Evolutionary conservation across 2,113 vertebrate genomes (phyloP), one percentile per base, ranked within the genome.

Genomic region (Lasiurus borealis): DNA sequence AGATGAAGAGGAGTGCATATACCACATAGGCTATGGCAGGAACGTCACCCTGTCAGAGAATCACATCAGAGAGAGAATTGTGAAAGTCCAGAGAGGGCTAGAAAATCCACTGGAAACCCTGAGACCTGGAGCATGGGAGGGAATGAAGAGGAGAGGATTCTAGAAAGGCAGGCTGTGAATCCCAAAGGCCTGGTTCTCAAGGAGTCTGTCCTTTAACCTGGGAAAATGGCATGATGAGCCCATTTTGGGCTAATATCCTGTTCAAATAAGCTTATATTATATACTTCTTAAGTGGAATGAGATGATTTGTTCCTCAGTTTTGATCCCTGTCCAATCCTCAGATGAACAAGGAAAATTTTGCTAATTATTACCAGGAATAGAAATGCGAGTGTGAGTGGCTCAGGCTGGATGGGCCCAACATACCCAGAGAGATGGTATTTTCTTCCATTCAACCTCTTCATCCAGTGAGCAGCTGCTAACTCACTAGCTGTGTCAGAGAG

Each of bases 401-500:
- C 23, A 27, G 80, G 52, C 84, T 94, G 92, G 84, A 93, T 48
- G 27, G 80, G 48, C 81, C 76, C 85, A 71, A 78, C 59, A 77
- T 15, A 84, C 75, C 66, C 59, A 27, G 84, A 80, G 57, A 91
- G 50, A 91, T 0, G 52, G 34, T 46, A 29, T 36, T 88, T 94
- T 90, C 76, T 85, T 91, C 71, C 75, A 85, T 82, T 66, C 72
- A 36, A 73, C 66, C 48, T 40, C 81, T 86, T 80, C 48, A 85
- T 77, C 88, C 90, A 77, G 68, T 0, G 29, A 95, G 90, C 96
- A 96, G 97, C 92, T 95, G 77, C 88, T 96, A 81, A 82, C 40
- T 34, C 40, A 36, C 72, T 44, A 31, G 86, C 31, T 5, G 90
- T n/a, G 96, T 84, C 95, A 96, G 91, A 87, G 94, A 95, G 92